Percentiles rank a stretch among this genome's conserved stretches.
These are phyloP conservation scores for Cinclus mexicanus DNA, from an alignment of 2,113 vertebrate species.

Conservation along the genomic window DNA sequence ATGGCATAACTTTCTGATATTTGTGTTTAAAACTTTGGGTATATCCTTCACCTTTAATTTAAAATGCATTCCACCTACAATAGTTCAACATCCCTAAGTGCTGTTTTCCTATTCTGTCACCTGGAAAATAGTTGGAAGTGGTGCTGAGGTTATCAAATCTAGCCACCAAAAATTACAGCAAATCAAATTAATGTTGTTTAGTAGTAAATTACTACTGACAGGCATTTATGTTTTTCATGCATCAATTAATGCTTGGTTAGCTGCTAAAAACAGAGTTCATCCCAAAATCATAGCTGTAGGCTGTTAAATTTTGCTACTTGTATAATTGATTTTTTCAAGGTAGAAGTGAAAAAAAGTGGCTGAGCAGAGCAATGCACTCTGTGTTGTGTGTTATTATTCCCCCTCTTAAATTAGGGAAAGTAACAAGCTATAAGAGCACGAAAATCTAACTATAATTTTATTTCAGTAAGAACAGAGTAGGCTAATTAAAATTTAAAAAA, in stretches of 20 bases:
- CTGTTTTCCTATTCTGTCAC: constrained; percentile 12
- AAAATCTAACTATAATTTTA: not conserved
- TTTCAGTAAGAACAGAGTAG: not conserved
- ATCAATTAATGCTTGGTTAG: constrained; percentile 58
- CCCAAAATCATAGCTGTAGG: constrained; percentile 49
- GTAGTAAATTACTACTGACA: constrained; percentile 63
- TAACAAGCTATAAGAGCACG: not conserved
- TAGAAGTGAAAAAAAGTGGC: constrained; percentile 25
- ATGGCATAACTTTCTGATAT: not conserved
- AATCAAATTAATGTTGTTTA: constrained; percentile 56
- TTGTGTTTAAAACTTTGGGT: not conserved
- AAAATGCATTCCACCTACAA: not conserved
- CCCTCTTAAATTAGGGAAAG: constrained; percentile 12
- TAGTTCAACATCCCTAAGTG: constrained; percentile 6
- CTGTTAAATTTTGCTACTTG: constrained; percentile 51
- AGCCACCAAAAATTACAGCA: constrained; percentile 54
- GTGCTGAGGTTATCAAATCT: constrained; percentile 39
- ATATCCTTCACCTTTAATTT: not conserved
- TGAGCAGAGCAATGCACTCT: not conserved
- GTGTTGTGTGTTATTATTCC: not conserved
- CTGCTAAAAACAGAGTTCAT: constrained; percentile 60
- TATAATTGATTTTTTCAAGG: constrained; percentile 55
- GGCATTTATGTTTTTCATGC: constrained; percentile 51
- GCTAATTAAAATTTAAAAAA: not conserved
- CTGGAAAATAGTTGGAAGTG: constrained; percentile 48